These are phyloP conservation scores for Trichogramma dendrolimi DNA, from an alignment of 2,888 invertebrate species.

Conservation along the genomic window DNA sequence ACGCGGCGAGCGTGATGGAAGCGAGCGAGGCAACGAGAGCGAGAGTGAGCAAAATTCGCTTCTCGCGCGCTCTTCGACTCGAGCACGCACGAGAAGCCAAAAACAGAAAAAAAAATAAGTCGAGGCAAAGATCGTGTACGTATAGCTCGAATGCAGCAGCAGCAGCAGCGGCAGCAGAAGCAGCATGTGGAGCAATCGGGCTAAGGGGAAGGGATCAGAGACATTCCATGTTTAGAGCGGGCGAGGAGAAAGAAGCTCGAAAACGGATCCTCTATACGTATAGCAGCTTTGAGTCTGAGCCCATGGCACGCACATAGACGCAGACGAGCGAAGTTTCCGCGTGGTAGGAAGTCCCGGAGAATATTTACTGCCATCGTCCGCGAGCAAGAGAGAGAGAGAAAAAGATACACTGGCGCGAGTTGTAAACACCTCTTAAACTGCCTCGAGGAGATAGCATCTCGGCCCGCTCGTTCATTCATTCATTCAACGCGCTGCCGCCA, in stretches of 20 bases:
- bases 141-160: too few species aligned
- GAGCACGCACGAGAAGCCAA: background rate
- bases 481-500: conserved; percentile 3
- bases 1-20: too few species aligned
- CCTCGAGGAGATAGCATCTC: conserved; percentile 48
- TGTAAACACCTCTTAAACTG: conserved; percentile 53
- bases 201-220: background rate
- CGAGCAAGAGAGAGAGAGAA: conserved; percentile 41
- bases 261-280: background rate
- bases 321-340: conserved; percentile 19
- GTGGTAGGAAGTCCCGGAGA: conserved; percentile 39
- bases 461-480: conserved; percentile 30
- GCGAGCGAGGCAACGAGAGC: background rate
- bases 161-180: conserved; percentile 7
- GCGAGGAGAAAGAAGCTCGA: conserved; percentile 15
- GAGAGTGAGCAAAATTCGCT: background rate
- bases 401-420: conserved; percentile 48
- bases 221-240: background rate
- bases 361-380: conserved; percentile 53
- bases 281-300: too few species aligned
- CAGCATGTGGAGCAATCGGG: conserved; percentile 24
- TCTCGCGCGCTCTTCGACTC: too few species aligned
- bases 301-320: background rate
- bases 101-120: background rate
- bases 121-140: background rate